These are phyloP conservation scores for Eublepharis macularius DNA, from an alignment of 2,113 vertebrate species.

Conservation along the genomic window DNA sequence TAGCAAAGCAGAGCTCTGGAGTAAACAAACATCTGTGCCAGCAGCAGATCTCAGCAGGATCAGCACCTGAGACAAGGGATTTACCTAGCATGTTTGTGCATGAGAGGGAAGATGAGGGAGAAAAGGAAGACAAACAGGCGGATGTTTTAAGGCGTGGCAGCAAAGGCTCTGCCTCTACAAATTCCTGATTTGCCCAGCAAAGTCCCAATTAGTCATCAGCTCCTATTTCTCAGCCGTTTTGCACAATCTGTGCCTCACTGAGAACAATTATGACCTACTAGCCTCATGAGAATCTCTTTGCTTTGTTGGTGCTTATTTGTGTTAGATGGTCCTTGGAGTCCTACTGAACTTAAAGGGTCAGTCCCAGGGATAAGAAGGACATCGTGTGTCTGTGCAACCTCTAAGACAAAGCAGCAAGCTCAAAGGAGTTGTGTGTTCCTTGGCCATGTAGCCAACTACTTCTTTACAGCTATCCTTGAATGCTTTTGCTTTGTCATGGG, in stretches of 20 bases:
- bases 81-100: conserved; percentile 11
- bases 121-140: background rate
- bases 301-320: background rate
- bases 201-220: background rate
- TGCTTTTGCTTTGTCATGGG: background rate
- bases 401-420: background rate
- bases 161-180: background rate
- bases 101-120: background rate
- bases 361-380: background rate
- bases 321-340: background rate
- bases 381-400: background rate
- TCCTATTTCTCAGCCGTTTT: background rate
- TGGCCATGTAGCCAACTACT: background rate
- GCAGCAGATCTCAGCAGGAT: conserved; percentile 9
- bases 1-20: background rate
- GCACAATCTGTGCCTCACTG: background rate
- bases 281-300: background rate
- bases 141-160: background rate
- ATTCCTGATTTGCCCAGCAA: background rate
- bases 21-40: conserved; percentile 24
- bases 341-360: background rate
- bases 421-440: background rate
- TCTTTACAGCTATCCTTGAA: background rate
- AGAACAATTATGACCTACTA: background rate
- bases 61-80: background rate